Evolutionary conservation across 2,797 vertebrate genomes (phyloP).

Genomic region (Chaetodon trifasciatus): DNA sequence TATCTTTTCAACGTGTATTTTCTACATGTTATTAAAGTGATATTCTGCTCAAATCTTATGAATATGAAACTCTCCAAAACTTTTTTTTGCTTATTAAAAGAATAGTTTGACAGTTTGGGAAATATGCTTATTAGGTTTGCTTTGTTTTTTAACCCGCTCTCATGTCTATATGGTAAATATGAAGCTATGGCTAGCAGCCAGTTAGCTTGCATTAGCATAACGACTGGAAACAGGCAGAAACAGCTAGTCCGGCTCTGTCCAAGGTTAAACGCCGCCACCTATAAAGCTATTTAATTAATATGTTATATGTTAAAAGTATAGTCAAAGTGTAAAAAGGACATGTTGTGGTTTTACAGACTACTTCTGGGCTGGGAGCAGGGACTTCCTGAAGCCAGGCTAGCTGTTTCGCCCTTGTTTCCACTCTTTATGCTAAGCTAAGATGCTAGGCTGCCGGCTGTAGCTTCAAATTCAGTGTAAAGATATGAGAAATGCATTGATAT

Average conservation of each 20-base stretch:
- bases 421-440: constrained; percentile 3
- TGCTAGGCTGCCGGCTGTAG: not conserved
- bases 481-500: not conserved
- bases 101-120: constrained; percentile 7
- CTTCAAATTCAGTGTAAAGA: constrained; percentile 14
- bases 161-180: not conserved
- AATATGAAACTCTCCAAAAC: constrained; percentile 27
- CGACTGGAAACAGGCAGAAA: not conserved
- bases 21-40: constrained; percentile 25
- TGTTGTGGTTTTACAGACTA: not conserved
- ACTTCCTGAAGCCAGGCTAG: not conserved
- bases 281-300: not conserved
- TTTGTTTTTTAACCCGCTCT: not conserved
- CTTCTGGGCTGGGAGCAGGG: not conserved
- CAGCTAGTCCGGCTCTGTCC: not conserved
- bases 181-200: not conserved
- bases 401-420: not conserved
- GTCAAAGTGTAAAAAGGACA: not conserved
- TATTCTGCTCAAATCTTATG: constrained; percentile 8
- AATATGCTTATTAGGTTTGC: not conserved
- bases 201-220: constrained; percentile 8
- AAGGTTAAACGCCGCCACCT: not conserved
- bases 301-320: not conserved
- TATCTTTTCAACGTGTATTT: constrained; percentile 7
- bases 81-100: not conserved